phyloP scores from a whole-genome alignment of 2,113 vertebrate species.

The Phocoena sinus region DNA sequence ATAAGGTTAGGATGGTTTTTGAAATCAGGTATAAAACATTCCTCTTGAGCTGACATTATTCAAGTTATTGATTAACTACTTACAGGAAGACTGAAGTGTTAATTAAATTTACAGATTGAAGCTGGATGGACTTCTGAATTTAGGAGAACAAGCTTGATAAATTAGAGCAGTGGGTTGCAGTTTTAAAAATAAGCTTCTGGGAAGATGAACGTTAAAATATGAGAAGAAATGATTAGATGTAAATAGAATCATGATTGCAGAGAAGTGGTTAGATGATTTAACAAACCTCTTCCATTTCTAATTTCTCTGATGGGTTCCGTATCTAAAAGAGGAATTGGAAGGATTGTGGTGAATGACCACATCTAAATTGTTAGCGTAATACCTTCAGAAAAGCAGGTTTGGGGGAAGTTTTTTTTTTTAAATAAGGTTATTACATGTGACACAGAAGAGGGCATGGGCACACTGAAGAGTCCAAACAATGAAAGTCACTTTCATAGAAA shows the following conservation, averaged over 20 bases:
- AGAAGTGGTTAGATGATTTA: constrained; percentile 34
- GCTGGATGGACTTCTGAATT: constrained; percentile 35
- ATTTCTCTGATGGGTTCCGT: neutral
- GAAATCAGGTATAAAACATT: constrained; percentile 21
- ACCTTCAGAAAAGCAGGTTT: constrained; percentile 2
- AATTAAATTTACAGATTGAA: constrained; percentile 58
- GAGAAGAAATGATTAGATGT: constrained; percentile 35
- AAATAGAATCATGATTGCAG: constrained; percentile 35
- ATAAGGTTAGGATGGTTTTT: constrained; percentile 25
- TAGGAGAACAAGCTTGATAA: constrained; percentile 24
- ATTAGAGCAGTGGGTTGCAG: constrained; percentile 17
- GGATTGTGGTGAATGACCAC: constrained; percentile 1
- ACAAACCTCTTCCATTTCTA: constrained; percentile 22
- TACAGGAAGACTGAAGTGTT: constrained; percentile 40
- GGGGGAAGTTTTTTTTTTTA: neutral
- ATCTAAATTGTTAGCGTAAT: constrained; percentile 15
- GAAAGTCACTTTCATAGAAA: neutral
- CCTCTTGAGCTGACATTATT: constrained; percentile 16
- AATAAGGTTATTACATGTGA: neutral
- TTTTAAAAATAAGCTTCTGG: constrained; percentile 51
- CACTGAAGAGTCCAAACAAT: neutral
- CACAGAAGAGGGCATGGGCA: neutral
- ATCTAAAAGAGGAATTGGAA: constrained; percentile 15
- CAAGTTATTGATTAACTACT: constrained; percentile 49
- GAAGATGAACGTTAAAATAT: constrained; percentile 52